These are phyloP conservation scores for Perdita meconis DNA, from an alignment of 2,888 invertebrate species.

Conservation along the genomic window DNA sequence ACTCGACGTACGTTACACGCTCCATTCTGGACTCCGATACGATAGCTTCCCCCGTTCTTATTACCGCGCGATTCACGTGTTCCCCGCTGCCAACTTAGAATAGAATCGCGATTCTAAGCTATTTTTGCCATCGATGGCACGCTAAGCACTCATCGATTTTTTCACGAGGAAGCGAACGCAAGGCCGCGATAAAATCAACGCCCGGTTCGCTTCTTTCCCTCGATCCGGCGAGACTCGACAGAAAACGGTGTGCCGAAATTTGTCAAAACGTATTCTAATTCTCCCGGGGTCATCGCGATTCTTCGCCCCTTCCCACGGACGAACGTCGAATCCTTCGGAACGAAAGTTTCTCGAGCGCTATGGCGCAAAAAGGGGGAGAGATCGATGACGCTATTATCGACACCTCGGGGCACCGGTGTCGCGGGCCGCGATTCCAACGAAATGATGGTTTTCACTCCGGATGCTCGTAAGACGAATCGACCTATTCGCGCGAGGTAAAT, in stretches of 20 bases:
- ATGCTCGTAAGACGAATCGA: conserved; percentile 13
- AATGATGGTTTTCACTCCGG: conserved; percentile 10
- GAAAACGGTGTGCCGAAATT: too few relatives aligned
- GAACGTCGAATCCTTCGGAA: background rate
- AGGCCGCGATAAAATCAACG: background rate
- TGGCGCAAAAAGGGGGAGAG: conserved; percentile 3
- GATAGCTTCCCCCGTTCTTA: conserved; percentile 4
- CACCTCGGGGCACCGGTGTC: conserved; percentile 7
- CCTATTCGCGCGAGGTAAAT: conserved; percentile 2
- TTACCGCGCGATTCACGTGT: conserved; percentile 3
- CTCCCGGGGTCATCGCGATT: too few relatives aligned
- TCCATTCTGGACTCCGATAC: background rate
- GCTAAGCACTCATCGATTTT: conserved; percentile 11
- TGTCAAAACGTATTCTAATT: too few relatives aligned
- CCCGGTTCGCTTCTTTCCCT: background rate
- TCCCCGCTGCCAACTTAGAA: background rate
- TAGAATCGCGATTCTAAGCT: conserved; percentile 1
- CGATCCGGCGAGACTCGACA: too few relatives aligned
- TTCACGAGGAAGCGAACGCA: background rate
- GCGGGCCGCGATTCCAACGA: conserved; percentile 7
- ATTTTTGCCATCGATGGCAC: background rate
- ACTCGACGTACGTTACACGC: conserved; percentile 20
- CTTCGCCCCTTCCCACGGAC: background rate
- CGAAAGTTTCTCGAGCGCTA: background rate
- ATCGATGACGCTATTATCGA: conserved; percentile 41